Percentiles rank a stretch among this genome's conserved stretches.
phyloP scores from a whole-genome alignment of 2,113 vertebrate species.

The Lophochroa leadbeateri region DNA sequence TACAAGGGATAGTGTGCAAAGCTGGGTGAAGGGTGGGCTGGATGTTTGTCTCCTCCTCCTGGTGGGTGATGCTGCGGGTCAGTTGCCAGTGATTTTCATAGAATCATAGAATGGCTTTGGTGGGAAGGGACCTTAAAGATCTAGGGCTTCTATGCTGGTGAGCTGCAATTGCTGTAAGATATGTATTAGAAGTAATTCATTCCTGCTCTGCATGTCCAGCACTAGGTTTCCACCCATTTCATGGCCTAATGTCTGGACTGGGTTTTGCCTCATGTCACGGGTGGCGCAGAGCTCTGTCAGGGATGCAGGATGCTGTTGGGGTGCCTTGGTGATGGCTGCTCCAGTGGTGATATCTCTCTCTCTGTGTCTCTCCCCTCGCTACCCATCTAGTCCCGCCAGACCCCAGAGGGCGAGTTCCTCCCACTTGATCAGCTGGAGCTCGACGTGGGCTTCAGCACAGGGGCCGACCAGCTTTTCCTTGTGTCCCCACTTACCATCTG shows the following conservation, averaged over 20 bases:
- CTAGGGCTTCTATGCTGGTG: neutral
- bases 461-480: conserved; percentile 98
- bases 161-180: conserved; percentile 14
- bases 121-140: neutral
- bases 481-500: conserved; percentile 99
- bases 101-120: neutral
- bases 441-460: conserved; percentile 98
- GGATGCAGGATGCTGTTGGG: neutral
- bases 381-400: conserved; percentile 92
- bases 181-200: conserved; percentile 47
- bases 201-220: neutral
- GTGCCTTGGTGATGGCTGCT: conserved; percentile 49
- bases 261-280: conserved; percentile 39
- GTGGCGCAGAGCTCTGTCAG: conserved; percentile 53
- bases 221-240: conserved; percentile 13
- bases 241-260: neutral
- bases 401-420: conserved; percentile 98
- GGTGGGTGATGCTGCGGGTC: neutral
- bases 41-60: neutral
- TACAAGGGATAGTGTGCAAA: too few species aligned
- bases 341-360: conserved; percentile 53
- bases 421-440: conserved; percentile 98
- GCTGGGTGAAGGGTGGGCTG: neutral
- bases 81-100: neutral
- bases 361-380: conserved; percentile 63